phyloP scores from a whole-genome alignment of 1,140 invertebrate genomes.

The Drosophila parabipectinata region DNA sequence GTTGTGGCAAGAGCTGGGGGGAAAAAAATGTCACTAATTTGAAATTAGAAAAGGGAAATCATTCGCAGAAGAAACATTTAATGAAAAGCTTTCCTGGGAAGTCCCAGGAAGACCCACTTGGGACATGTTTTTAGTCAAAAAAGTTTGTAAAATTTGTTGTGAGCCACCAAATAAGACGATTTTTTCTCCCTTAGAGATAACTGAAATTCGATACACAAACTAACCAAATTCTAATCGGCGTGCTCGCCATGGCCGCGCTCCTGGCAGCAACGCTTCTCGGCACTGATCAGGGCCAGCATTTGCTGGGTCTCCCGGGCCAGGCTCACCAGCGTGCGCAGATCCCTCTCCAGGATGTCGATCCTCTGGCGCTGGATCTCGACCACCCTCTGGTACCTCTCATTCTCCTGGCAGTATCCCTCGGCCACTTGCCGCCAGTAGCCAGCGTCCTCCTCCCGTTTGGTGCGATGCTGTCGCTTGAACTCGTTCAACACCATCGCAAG shows the following conservation, averaged over 20 bases:
- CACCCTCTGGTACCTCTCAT: conserved; percentile 21
- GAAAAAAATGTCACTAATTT: conserved; percentile 68
- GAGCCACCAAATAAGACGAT: background rate
- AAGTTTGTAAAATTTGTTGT: background rate
- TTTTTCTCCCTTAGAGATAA: conserved; percentile 1
- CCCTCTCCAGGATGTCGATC: conserved; percentile 38
- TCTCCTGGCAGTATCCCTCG: conserved; percentile 6
- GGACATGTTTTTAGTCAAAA: background rate
- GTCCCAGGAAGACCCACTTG: background rate
- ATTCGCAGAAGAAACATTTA: background rate
- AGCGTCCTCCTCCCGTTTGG: conserved; percentile 2
- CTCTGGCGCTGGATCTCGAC: conserved; percentile 44
- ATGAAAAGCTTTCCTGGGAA: background rate
- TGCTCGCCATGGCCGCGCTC: conserved; percentile 8
- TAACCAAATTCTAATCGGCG: conserved; percentile 4
- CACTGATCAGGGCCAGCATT: conserved; percentile 37
- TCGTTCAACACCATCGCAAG: conserved; percentile 28
- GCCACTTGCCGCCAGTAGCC: conserved; percentile 55
- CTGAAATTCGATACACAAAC: conserved; percentile 13
- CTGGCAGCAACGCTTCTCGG: conserved; percentile 6
- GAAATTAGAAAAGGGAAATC: conserved; percentile 53
- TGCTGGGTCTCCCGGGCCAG: conserved; percentile 53
- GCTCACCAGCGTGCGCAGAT: conserved; percentile 31
- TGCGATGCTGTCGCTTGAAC: background rate
- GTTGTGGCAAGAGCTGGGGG: conserved; percentile 3